Percentiles rank a stretch among this genome's conserved stretches.
These are phyloP conservation scores for Habroteleia sp. DNA, from an alignment of 2,888 invertebrate species.

Conservation along the genomic window DNA sequence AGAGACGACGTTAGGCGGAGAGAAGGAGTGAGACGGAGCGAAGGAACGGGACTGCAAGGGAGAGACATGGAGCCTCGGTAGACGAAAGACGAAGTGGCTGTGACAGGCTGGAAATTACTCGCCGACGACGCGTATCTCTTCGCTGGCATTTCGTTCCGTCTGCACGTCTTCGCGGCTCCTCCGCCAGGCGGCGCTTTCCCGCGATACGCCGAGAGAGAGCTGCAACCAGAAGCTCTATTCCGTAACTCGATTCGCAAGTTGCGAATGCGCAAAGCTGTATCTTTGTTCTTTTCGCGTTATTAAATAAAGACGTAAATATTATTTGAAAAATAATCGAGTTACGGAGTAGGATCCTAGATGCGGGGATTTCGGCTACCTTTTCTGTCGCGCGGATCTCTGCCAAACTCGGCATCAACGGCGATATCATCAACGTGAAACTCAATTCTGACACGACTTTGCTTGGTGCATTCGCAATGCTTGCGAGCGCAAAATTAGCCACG, in stretches of 20 bases:
- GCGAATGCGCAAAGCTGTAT: too few relatives aligned
- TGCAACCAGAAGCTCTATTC: too few relatives aligned
- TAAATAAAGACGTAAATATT: too few relatives aligned
- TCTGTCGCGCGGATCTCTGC: slow-evolving; percentile 45
- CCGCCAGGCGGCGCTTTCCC: slow-evolving; percentile 30
- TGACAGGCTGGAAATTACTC: slow-evolving; percentile 79
- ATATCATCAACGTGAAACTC: slow-evolving; percentile 61
- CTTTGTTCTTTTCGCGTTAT: too few relatives aligned
- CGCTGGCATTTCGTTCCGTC: slow-evolving; percentile 40
- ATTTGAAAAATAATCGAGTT: too few relatives aligned
- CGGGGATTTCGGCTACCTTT: slow-evolving; percentile 62
- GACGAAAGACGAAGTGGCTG: slow-evolving; percentile 67
- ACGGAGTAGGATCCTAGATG: too few relatives aligned
- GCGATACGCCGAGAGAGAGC: slow-evolving; percentile 6
- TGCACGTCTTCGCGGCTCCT: slow-evolving; percentile 22
- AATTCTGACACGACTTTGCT: slow-evolving; percentile 42
- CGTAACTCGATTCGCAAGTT: too few relatives aligned
- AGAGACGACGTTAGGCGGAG: slow-evolving; percentile 2
- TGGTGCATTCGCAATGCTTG: slow-evolving; percentile 24
- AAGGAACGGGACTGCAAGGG: slow-evolving; percentile 20
- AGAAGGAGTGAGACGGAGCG: slow-evolving; percentile 5
- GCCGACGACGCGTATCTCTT: slow-evolving; percentile 68
- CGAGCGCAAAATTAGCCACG: neutral
- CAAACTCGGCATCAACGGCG: slow-evolving; percentile 65
- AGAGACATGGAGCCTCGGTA: slow-evolving; percentile 62